Conservation (phyloP, 2,888 invertebrate species). For the Cheilosia soror region DNA sequence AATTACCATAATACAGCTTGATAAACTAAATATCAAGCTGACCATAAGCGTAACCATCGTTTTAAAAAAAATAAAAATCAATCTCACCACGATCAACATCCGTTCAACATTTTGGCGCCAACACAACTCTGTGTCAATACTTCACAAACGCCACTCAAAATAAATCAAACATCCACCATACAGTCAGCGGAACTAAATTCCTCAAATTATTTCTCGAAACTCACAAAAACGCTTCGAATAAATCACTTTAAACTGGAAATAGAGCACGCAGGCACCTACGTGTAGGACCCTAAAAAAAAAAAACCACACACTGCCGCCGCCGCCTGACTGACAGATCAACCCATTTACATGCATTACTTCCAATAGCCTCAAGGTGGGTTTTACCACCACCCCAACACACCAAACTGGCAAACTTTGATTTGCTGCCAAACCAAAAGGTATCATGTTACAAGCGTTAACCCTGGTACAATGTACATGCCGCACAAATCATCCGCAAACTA, state of each 20-base stretch:
- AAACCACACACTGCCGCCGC: not conserved
- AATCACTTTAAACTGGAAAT: constrained; percentile 43
- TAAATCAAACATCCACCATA: constrained; percentile 40
- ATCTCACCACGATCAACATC: not conserved
- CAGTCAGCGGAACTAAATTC: constrained; percentile 43
- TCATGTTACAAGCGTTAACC: constrained; percentile 45
- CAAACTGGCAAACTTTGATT: constrained; percentile 38
- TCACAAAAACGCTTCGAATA: constrained; percentile 30
- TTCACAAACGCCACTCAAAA: not conserved
- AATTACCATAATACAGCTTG: too few species aligned
- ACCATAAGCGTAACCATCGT: too few species aligned
- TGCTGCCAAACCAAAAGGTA: constrained; percentile 40
- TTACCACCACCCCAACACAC: constrained; percentile 9
- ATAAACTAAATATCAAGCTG: too few species aligned
- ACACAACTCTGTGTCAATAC: constrained; percentile 10
- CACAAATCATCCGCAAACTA: constrained; percentile 69
- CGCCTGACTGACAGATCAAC: constrained; percentile 37
- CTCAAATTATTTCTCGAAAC: constrained; percentile 32
- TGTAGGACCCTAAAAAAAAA: not conserved
- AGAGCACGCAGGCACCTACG: constrained; percentile 8
- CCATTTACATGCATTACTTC: constrained; percentile 43
- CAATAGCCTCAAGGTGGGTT: constrained; percentile 13
- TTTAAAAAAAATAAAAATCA: too few species aligned
- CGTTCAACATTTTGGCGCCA: constrained; percentile 16
- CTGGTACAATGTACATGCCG: constrained; percentile 40